A percentile compares a stretch with the other conserved stretches of the same genome.
These are phyloP conservation scores for Euspilapteryx auroguttella DNA, from an alignment of 2,888 invertebrate species.

Conservation along the genomic window DNA sequence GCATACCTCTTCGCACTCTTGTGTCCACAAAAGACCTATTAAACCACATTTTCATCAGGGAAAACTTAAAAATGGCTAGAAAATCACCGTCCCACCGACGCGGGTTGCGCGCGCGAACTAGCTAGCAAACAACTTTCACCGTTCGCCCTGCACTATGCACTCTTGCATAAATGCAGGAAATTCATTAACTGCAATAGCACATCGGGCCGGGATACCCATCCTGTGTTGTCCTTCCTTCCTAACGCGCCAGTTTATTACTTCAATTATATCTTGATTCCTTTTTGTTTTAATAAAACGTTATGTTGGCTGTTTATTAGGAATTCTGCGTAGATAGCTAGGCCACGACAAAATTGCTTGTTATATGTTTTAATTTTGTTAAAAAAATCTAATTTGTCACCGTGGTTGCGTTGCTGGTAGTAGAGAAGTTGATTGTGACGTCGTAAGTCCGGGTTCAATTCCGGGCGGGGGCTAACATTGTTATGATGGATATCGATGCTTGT, in stretches of 20 bases:
- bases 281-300: too few relatives aligned
- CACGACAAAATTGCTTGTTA: too few relatives aligned
- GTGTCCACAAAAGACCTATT: constrained; percentile 28
- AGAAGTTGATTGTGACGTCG: too few relatives aligned
- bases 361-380: too few relatives aligned
- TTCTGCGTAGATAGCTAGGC: too few relatives aligned
- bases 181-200: background rate
- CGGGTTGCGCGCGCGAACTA: constrained; percentile 7
- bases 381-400: too few relatives aligned
- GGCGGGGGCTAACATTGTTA: too few relatives aligned
- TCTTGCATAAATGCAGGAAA: constrained; percentile 2
- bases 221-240: background rate
- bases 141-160: background rate
- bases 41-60: constrained; percentile 25
- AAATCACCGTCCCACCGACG: constrained; percentile 16
- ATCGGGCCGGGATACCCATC: background rate
- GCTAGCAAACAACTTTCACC: constrained; percentile 1
- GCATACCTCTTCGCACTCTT: constrained; percentile 23
- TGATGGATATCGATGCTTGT: too few relatives aligned
- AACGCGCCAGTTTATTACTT: background rate
- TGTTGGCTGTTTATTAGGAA: too few relatives aligned
- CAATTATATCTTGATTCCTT: too few relatives aligned
- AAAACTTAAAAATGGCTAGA: constrained; percentile 8
- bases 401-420: too few relatives aligned
- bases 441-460: too few relatives aligned